Percentiles rank a stretch among this genome's conserved stretches.
These are phyloP conservation scores for Myripristis jacobus DNA, from an alignment of 2,797 vertebrate species.

Conservation along the genomic window DNA sequence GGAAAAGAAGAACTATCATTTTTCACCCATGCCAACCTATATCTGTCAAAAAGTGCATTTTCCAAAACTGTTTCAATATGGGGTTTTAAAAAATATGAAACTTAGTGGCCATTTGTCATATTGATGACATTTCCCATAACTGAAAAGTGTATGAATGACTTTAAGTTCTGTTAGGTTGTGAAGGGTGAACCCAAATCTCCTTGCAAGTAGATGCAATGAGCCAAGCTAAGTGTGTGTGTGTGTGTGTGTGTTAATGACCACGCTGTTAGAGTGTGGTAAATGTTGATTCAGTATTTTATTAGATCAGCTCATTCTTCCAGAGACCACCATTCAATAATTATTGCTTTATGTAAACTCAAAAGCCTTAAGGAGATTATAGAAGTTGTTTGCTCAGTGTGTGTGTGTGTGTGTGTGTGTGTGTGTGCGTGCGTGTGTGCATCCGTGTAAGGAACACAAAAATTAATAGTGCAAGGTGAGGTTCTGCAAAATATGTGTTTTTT, in stretches of 20 bases:
- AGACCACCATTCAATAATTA: slow-evolving; percentile 1
- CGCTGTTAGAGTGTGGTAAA: not conserved
- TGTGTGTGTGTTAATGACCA: slow-evolving; percentile 3
- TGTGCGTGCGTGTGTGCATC: no score
- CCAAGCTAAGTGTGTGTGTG: not conserved
- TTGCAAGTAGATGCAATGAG: not conserved
- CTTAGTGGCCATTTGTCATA: no score
- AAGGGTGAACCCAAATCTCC: no score
- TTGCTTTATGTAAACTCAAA: slow-evolving; percentile 15
- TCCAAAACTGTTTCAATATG: no score
- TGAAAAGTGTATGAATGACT: no score
- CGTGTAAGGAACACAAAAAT: not conserved
- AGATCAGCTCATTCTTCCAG: slow-evolving; percentile 3
- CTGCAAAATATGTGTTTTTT: no score
- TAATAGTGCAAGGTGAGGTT: no score
- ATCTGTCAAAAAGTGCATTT: no score
- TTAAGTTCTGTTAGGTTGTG: no score
- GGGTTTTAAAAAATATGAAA: no score
- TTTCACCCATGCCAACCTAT: not conserved
- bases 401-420: no score
- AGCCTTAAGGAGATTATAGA: slow-evolving; percentile 6
- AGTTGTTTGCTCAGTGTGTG: not conserved
- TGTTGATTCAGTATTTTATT: slow-evolving; percentile 6
- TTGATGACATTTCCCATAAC: no score
- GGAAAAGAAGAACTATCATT: not conserved